Conservation (phyloP, 2,888 invertebrate species). For the Hydraecia micacea region DNA sequence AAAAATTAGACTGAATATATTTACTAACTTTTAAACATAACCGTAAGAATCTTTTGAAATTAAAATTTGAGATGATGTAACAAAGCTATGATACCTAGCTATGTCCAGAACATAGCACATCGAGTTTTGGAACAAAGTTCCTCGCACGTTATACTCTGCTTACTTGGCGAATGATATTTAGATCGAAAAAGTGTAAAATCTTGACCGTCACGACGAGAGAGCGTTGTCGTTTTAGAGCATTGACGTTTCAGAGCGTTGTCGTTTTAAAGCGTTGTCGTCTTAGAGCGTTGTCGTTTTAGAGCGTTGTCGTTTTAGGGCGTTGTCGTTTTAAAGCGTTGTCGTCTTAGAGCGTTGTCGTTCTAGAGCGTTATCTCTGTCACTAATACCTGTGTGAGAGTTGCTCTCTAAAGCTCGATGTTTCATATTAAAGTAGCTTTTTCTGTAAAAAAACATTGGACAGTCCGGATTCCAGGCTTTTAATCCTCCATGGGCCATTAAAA, state of each 20-base stretch:
- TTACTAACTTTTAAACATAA: neutral
- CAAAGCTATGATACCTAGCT: neutral
- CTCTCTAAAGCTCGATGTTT: neutral
- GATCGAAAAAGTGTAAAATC: neutral
- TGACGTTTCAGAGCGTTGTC: neutral
- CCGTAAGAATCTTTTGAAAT: neutral
- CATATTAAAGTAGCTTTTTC: neutral
- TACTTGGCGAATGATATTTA: neutral
- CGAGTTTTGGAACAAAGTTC: neutral
- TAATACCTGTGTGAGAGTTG: neutral
- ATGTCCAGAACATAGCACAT: neutral
- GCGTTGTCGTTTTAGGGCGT: too few relatives aligned
- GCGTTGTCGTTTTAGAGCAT: neutral
- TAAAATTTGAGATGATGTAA: neutral
- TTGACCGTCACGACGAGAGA: neutral
- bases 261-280: neutral
- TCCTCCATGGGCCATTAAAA: slow-evolving; percentile 18
- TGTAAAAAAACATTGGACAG: neutral
- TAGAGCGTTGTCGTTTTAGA: too few relatives aligned
- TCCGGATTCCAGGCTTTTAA: neutral
- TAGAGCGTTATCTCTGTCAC: neutral
- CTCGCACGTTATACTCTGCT: neutral
- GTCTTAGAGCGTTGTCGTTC: neutral
- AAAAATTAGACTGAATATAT: neutral
- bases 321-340: neutral